Conservation (phyloP, 2,113 vertebrate genomes). For the Callopanchax toddi region DNA sequence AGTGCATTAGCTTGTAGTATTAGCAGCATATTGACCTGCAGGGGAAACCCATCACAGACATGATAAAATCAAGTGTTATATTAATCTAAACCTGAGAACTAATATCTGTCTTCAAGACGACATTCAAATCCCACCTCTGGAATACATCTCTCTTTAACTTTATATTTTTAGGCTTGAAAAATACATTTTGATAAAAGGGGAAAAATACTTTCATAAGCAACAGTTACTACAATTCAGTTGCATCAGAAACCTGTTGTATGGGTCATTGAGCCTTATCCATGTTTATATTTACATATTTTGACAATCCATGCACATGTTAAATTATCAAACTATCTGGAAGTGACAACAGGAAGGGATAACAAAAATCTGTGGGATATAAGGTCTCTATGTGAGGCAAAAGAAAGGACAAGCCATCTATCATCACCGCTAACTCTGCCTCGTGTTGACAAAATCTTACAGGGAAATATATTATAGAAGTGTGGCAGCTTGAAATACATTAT, state of each 20-base stretch:
- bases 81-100: no score
- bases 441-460: not conserved
- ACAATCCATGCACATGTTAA: constrained; percentile 20
- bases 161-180: not conserved
- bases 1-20: constrained; percentile 10
- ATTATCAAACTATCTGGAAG: constrained; percentile 4
- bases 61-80: no score
- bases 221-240: not conserved
- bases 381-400: not conserved
- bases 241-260: not conserved
- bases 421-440: not conserved
- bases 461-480: not conserved
- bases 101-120: no score
- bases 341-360: not conserved
- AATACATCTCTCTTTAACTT: not conserved
- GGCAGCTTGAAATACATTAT: not conserved
- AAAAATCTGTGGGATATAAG: not conserved
- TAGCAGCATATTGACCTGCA: not conserved
- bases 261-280: not conserved
- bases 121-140: no score
- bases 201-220: not conserved
- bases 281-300: constrained; percentile 13
- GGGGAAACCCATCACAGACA: not conserved
- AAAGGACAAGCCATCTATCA: not conserved
- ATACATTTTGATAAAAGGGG: no score